Evolutionary conservation across 2,113 vertebrate species (phyloP).

Genomic region (Cebus imitator): DNA sequence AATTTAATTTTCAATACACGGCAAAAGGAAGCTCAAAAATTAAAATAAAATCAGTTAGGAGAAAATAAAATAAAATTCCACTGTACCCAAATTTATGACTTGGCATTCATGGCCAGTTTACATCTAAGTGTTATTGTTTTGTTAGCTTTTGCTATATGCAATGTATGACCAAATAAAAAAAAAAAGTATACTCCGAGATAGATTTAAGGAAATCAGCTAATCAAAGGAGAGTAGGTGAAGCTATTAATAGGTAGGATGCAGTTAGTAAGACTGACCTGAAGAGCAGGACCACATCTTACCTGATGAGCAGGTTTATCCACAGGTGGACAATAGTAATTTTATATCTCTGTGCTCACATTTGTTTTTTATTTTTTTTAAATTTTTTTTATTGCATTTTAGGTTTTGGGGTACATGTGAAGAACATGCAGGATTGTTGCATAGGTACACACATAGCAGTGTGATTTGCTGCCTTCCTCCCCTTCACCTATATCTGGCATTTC

Average conservation of each 20-base stretch:
- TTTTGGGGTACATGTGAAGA: no score
- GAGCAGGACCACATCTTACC: not conserved
- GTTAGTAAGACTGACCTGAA: not conserved
- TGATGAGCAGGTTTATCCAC: not conserved
- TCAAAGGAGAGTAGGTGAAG: not conserved
- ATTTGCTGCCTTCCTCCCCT: no score
- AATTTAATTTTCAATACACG: conserved; percentile 23
- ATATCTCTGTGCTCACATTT: not conserved
- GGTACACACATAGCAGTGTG: no score
- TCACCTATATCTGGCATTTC: no score
- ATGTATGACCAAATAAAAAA: not conserved
- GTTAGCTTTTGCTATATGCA: not conserved
- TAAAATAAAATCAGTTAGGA: not conserved
- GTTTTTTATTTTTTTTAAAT: not conserved
- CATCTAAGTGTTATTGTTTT: not conserved
- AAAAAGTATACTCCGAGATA: not conserved
- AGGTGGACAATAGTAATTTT: not conserved
- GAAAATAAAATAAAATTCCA: not conserved
- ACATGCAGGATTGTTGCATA: no score
- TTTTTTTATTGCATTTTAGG: no score
- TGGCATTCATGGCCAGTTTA: not conserved
- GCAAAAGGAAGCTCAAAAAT: not conserved
- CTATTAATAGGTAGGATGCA: not conserved
- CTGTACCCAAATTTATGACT: not conserved
- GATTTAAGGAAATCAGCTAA: not conserved